phyloP scores from a whole-genome alignment of 2,113 vertebrate genomes.

The Aldabrachelys gigantea region DNA sequence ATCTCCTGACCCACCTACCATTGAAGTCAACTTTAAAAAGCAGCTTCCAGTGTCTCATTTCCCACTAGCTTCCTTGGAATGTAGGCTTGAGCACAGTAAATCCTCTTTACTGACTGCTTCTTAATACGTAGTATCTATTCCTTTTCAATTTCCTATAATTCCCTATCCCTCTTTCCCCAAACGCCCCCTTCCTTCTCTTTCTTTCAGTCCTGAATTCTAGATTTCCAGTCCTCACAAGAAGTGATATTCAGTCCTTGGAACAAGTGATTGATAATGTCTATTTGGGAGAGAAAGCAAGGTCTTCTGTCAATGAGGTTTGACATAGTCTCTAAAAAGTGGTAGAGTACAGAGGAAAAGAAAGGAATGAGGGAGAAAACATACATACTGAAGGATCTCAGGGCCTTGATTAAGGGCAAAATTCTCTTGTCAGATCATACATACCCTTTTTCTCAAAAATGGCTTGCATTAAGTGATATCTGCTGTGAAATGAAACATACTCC shows the following conservation, averaged over 20 bases:
- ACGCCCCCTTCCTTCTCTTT: background rate
- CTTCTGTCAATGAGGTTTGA: background rate
- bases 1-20: background rate
- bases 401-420: background rate
- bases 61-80: background rate
- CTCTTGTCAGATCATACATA: background rate
- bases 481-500: background rate
- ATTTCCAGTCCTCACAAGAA: background rate
- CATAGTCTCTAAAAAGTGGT: background rate
- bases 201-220: background rate
- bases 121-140: background rate
- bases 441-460: background rate
- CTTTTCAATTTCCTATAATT: background rate
- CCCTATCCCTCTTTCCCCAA: background rate
- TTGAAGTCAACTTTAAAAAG: background rate
- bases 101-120: background rate
- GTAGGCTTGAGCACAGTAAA: background rate
- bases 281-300: background rate
- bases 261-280: background rate
- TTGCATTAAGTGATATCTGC: conserved; percentile 7
- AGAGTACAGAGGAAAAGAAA: background rate
- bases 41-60: background rate
- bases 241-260: background rate
- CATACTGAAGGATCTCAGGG: background rate
- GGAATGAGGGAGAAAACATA: background rate